phyloP scores from a whole-genome alignment of 2,797 vertebrate genomes.

The Sebastolobus altivelis region DNA sequence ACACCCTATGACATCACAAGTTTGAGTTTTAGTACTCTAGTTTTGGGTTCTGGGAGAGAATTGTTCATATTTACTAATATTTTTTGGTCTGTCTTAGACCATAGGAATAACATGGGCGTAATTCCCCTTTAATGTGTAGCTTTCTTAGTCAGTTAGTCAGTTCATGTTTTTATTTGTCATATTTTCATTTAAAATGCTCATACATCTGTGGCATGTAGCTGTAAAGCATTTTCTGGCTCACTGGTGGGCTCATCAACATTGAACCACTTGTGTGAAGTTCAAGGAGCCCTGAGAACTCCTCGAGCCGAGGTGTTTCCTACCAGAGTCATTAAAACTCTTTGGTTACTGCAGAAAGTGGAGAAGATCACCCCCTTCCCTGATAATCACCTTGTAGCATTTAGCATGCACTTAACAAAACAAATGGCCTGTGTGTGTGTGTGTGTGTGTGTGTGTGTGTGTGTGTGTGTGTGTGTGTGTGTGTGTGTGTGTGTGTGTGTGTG shows the following conservation, averaged over 20 bases:
- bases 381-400: conserved; percentile 91
- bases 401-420: conserved; percentile 94
- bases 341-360: conserved; percentile 53
- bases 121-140: too few relatives aligned
- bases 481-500: conserved; percentile 41
- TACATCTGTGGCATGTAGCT: conserved; percentile 1
- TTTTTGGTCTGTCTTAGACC: too few relatives aligned
- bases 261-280: conserved; percentile 79
- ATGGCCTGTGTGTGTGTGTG: conserved; percentile 80
- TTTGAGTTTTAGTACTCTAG: too few relatives aligned
- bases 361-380: conserved; percentile 66
- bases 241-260: conserved; percentile 24
- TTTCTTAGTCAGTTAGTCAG: background rate
- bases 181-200: conserved; percentile 11
- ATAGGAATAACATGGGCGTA: too few relatives aligned
- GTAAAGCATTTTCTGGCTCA: conserved; percentile 13
- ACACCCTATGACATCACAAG: too few relatives aligned
- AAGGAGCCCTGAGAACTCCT: conserved; percentile 77
- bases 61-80: too few relatives aligned
- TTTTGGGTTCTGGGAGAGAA: too few relatives aligned
- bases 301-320: conserved; percentile 71
- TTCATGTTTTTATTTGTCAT: background rate
- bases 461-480: conserved; percentile 32
- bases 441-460: conserved; percentile 41
- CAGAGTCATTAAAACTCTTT: conserved; percentile 36